Evolutionary conservation across 1,140 invertebrate species (phyloP).

Genomic region (Sipha flava): DNA sequence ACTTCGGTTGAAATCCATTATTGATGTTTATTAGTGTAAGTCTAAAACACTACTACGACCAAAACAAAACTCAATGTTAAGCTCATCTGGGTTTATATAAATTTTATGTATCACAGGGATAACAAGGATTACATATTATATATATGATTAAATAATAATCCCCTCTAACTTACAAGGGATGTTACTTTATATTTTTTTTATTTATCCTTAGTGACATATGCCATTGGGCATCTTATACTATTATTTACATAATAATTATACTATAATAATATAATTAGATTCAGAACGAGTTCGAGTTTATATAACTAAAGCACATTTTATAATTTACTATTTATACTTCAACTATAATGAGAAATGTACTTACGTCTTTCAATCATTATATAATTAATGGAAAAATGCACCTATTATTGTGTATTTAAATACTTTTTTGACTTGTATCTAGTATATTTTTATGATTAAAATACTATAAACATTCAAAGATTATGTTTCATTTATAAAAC

Average conservation of each 20-base stretch:
- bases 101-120: background rate
- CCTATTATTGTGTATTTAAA: no score
- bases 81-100: background rate
- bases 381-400: no score
- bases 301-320: background rate
- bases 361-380: no score
- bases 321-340: no score
- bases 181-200: background rate
- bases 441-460: no score
- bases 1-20: background rate
- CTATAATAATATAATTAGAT: background rate
- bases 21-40: background rate
- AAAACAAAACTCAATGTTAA: background rate
- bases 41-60: slow-evolving; percentile 1
- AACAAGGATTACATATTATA: background rate
- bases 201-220: background rate
- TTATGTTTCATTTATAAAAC: no score
- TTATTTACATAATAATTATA: background rate
- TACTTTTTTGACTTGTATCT: no score
- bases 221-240: background rate
- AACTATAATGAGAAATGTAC: no score
- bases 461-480: no score
- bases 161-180: background rate
- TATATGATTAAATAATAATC: background rate
- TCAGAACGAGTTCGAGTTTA: background rate